phyloP scores from a whole-genome alignment of 2,797 vertebrate genomes.

The Molossus alvarezi region DNA sequence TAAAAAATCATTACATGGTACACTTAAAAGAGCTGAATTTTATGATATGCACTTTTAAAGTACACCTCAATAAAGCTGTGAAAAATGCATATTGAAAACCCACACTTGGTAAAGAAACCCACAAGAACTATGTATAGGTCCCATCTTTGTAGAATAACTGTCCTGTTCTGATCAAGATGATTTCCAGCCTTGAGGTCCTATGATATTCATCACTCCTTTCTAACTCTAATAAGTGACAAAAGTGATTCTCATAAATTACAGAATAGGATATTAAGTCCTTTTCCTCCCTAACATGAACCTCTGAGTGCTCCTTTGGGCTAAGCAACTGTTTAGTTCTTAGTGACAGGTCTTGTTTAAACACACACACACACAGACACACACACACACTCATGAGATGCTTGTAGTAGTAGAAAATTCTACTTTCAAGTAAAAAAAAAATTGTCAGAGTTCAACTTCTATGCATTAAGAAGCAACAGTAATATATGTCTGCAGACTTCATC shows the following conservation, averaged over 20 bases:
- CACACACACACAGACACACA: not conserved
- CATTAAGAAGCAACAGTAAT: conserved; percentile 62
- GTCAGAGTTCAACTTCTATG: conserved; percentile 42
- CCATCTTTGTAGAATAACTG: conserved; percentile 23
- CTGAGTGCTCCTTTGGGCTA: conserved; percentile 52
- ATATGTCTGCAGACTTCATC: conserved; percentile 59
- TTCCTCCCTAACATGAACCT: conserved; percentile 52
- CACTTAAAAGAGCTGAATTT: conserved; percentile 55
- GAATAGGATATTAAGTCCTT: conserved; percentile 45
- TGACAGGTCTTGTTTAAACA: conserved; percentile 58
- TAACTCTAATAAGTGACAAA: conserved; percentile 65
- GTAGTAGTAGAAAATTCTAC: conserved; percentile 61
- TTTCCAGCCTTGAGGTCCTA: conserved; percentile 11
- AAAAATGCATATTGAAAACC: conserved; percentile 55
- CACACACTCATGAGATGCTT: not conserved
- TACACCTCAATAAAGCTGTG: conserved; percentile 39
- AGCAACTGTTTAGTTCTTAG: conserved; percentile 56
- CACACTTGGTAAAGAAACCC: conserved; percentile 50
- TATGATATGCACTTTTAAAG: conserved; percentile 44
- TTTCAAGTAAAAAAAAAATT: conserved; percentile 61
- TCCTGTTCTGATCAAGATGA: conserved; percentile 20
- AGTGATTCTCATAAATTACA: conserved; percentile 61
- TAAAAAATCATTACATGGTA: conserved; percentile 19
- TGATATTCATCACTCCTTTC: conserved; percentile 60
- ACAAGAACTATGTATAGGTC: conserved; percentile 24